Percentiles rank a stretch among this genome's conserved stretches.
phyloP scores from a whole-genome alignment of 2,888 invertebrate genomes.

The Patella pellucida region DNA sequence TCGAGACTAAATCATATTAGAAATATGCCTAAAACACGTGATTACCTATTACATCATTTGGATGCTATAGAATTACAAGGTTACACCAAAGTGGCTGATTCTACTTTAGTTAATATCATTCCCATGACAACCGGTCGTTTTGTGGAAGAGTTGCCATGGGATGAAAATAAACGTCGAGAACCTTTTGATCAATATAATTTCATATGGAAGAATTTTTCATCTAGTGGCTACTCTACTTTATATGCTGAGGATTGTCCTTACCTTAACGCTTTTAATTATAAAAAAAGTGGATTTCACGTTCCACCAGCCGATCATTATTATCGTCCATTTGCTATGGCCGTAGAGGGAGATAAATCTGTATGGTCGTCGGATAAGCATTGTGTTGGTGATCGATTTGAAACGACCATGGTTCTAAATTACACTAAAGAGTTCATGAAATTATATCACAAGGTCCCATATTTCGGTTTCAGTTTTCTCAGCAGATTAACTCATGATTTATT shows the following conservation, averaged over 20 bases:
- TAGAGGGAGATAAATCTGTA: slow-evolving; percentile 58
- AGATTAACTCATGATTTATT: slow-evolving; percentile 87
- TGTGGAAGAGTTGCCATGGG: slow-evolving; percentile 55
- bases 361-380: slow-evolving; percentile 71
- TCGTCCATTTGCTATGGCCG: slow-evolving; percentile 80
- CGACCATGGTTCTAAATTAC: slow-evolving; percentile 81
- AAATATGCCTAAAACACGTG: slow-evolving; percentile 80
- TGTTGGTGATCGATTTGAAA: slow-evolving; percentile 79
- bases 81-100: slow-evolving; percentile 93
- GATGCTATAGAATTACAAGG: slow-evolving; percentile 85
- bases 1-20: slow-evolving; percentile 88
- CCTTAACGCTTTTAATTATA: slow-evolving; percentile 86
- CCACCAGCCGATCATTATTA: slow-evolving; percentile 89
- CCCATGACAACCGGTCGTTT: slow-evolving; percentile 81
- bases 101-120: slow-evolving; percentile 90
- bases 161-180: slow-evolving; percentile 67
- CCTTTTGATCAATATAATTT: slow-evolving; percentile 82
- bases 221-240: slow-evolving; percentile 81
- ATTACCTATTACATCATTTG: slow-evolving; percentile 76
- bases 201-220: slow-evolving; percentile 85
- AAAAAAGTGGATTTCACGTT: slow-evolving; percentile 81
- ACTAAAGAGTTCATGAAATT: slow-evolving; percentile 75
- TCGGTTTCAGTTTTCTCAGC: slow-evolving; percentile 87
- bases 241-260: slow-evolving; percentile 86
- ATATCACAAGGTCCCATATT: slow-evolving; percentile 77